Evolutionary conservation across 2,113 vertebrate genomes (phyloP), one percentile per base, ranked within the genome.

Genomic region (Psammodynastes pulverulentus): DNA sequence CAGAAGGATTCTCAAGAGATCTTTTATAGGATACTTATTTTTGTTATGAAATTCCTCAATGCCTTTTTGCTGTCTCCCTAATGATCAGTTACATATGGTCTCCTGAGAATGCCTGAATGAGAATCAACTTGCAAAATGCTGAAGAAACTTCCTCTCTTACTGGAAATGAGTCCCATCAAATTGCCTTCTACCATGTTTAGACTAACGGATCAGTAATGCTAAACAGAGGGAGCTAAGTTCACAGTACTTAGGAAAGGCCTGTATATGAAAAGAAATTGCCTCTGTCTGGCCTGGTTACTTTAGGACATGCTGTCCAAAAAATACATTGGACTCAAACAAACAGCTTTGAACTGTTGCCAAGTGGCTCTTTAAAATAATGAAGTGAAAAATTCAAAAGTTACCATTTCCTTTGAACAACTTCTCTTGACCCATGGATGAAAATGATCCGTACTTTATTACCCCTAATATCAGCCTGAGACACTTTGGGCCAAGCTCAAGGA

Each of bases 61-160:
- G 97, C 95, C 97, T 97, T 96, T 97, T 97, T 96, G 97, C 97
- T 93, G 96, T 96, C 96, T 98, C 98, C 97, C 98, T 97, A 97
- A 97, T 97, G 98, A 97, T 97, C 97, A 93, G 96, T 98, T 97
- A 97, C 97, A 94, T 92, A 94, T 96, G 95, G 95, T 98, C 97
- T 97, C 97, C 88, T 52, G 97, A 96, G 98, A 94, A 94, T 26
- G 94, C 96, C 97, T 97, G 98, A 97, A 96, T 97, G 97, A 97
- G 97, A 96, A 97, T 98, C 98, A 98, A 97, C 96, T 94, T 89
- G 88, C 97, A 97, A 98, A 98, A 97, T 97, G 97, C 97, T 97
- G 97, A 97, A 96, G 97, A 97, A 97, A 98, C 97, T 97, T 98
- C 98, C 97, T 97, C 97, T 96, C 96, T 98, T 98, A 98, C 98